Base-by-base conservation (phyloP, 53 echinoderm and acorn worm genomes). In the Antedon mediterranea region DNA sequence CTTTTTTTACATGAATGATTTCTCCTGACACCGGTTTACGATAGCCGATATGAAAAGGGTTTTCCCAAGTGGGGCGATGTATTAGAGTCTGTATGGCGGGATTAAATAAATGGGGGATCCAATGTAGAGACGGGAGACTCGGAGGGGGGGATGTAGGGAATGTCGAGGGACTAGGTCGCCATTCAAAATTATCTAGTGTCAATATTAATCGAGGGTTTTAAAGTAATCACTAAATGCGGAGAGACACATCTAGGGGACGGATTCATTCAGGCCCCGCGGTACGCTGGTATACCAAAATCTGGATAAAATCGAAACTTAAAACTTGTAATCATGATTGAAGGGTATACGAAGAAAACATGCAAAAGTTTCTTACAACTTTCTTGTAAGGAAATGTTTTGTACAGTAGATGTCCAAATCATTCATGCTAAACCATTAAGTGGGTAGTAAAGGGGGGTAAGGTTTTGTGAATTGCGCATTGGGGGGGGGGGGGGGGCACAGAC, bases 301-400 rank as follows among this genome's bases (percentile, higher is more conserved):
- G 57, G 2, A 57, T 57, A 3, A 23, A 57, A 57, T 8, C 57
- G 2, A 57, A 57, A 26, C 57, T 23, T 57, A 18, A 57, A 18
- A 57, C 57, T 2, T 11, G 1, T 57, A 57, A 57, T 57, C 7
- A 57, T 4, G 9, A 57, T 57, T 57, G 33, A 78, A 82, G 26
- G 75, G 71, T 71, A 31, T 79, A 78, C 29, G 57, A 75, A 29
- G 43, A 41, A 75, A 73, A 79, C 74, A 82, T 76, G 43, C 43
- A 71, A 73, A 86, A 74, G 75, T 75, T 75, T 71, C 86, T 34
- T 32, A 84, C 43, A 83, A 78, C 32, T 43, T 37, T 15, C 43
- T 30, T 43, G 23, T 44, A 13, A 44, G 13, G 13, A 15, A 23
- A 44, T 13, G 23, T 23, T 44, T 15, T 15, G 14, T 44, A 23